Base-by-base conservation (phyloP, 2,797 vertebrate species). In the Cercopithecus diana region DNA sequence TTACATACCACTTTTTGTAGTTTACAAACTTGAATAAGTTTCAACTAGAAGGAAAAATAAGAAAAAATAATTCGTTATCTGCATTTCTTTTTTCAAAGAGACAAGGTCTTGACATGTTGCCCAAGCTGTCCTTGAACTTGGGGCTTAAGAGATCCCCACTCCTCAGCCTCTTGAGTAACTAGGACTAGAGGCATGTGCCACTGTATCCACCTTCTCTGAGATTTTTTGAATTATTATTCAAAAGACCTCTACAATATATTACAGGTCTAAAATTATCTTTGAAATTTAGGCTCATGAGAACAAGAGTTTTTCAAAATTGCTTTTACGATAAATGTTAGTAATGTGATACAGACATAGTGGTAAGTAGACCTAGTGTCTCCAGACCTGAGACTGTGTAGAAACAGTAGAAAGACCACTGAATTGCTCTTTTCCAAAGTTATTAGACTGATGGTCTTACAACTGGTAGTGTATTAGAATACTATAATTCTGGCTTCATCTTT, bases 11-110 rank as follows among this genome's bases (percentile, higher is more conserved):
- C 81, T 76, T 83, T 83, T 91, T 30, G 1, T 82, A 88, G 33
- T 58, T 97, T 95, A 95, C 48, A 95, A 96, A 95, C 61, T 87
- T 83, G 58, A 95, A 12, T 86, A 97, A 90, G 61, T 97, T 70
- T 79, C 73, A 97, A 77, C 17, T 52, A 7, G 4, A 57, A 3
- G 9, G 4, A 4, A 36, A 58, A 13, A 48, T 15, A 84, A 11
- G 15, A 94, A 93, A 94, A 1, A 95, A 88, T 11, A 6, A 87
- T n/a, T 58, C 33, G 91, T 96, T 83, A 33, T 13, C n/a, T 87
- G 36, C 7, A 4, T 81, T 45, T 70, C 61, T 61, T 30, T 80
- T 55, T 15, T 39, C 24, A 55, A n/a, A 81, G 22, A 39, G n/a
- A 81, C 22, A 55, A 24, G 28, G 50, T 26, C 50, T 55, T 39